phyloP scores from a whole-genome alignment of 2,888 invertebrate species.

The Horisme vitalbata region DNA sequence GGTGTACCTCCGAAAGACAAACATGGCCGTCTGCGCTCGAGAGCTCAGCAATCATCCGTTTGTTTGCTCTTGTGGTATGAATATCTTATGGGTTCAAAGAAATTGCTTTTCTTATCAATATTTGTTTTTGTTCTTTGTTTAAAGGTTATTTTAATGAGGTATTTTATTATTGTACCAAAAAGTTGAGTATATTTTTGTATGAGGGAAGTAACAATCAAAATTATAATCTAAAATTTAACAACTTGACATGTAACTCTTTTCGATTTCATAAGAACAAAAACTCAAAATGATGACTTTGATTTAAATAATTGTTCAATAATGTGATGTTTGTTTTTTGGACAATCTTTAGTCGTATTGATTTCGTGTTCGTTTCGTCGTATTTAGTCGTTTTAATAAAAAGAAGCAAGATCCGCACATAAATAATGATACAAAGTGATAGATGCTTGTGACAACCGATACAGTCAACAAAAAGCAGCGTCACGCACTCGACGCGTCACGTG shows the following conservation, averaged over 20 bases:
- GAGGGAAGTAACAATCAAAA: too few species aligned
- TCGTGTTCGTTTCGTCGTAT: too few species aligned
- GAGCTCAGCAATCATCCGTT: conserved; percentile 29
- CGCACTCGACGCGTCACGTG: conserved; percentile 33
- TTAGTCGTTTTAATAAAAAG: too few species aligned
- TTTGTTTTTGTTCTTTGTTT: background rate
- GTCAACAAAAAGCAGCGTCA: conserved; percentile 34
- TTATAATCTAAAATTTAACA: too few species aligned
- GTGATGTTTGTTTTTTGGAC: too few species aligned
- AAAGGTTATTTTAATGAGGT: background rate
- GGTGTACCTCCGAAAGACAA: conserved; percentile 32
- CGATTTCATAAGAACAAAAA: too few species aligned
- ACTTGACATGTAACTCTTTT: too few species aligned
- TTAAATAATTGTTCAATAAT: too few species aligned
- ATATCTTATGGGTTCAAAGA: conserved; percentile 30
- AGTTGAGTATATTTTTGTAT: too few species aligned
- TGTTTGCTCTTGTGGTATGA: conserved; percentile 27
- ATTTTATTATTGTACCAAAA: background rate
- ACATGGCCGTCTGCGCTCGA: conserved; percentile 23
- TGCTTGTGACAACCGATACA: conserved; percentile 25
- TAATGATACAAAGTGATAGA: conserved; percentile 19
- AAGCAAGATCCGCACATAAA: conserved; percentile 6
- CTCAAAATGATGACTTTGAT: too few species aligned
- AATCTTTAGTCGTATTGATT: too few species aligned
- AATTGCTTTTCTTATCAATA: conserved; percentile 30